Evolutionary conservation across 2,797 vertebrate species (phyloP), one percentile per base, ranked within the genome.

Genomic region (Argentina silus): DNA sequence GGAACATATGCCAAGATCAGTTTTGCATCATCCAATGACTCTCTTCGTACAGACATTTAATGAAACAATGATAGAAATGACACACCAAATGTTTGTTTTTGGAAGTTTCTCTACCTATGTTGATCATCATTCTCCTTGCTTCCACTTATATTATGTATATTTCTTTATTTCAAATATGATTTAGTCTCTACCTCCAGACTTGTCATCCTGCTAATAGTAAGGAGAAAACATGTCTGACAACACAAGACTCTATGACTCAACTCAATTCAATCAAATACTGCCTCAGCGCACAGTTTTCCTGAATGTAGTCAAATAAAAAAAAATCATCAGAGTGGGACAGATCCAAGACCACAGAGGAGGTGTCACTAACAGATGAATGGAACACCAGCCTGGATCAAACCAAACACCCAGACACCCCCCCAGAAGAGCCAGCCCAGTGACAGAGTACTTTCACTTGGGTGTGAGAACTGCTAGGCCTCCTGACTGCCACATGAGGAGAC

Each of bases 361-460:
- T 84, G 79, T 83, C 77, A 81, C 72, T 69, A 51, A 69, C 76
- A 84, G 87, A 86, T 83, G 79, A 75, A 83, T 71, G 81, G 86
- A 89, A 89, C 86, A 85, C 87, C 84, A 79, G 76, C 74, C 85
- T 74, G 81, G 85, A 87, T 88, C 89, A 89, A 88, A 88, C 80
- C 85, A 83, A 72, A 78, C 74, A 75, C 79, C 73, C 73, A 70
- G 70, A 68, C 64, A 73, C 68, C 78, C 81, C 76, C 75, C 65
- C 56, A 43, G 43, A 71, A 70, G 64, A 81, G 74, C 36, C 3
- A 76, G 50, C 19, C 73, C 81, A 69, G 67, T 65, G 75, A 77
- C 80, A 73, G 42, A 3, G 71, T 71, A 76, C 68, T 60, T 61
- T 83, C 68, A 55, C 73, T 53, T 64, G 43, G 27, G 71, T 69